Conservation (phyloP, 1,140 invertebrate species). For the Whitmania pigra region DNA sequence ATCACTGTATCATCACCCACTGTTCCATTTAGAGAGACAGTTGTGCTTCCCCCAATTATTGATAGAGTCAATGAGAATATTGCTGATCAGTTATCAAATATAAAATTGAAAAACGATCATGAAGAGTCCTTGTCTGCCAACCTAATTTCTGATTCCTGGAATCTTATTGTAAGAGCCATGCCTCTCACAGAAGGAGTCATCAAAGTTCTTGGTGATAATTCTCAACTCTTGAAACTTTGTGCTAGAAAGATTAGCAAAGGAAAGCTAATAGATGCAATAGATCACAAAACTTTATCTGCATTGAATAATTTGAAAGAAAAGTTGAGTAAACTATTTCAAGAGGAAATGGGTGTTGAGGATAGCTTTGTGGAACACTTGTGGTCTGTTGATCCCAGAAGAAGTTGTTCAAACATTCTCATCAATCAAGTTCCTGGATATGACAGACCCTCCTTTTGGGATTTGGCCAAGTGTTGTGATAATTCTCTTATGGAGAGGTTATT, state of each 20-base stretch:
- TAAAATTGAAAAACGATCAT: background rate
- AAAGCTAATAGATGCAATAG: conserved; percentile 29
- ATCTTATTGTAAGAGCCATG: conserved; percentile 61
- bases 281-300: conserved; percentile 42
- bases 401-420: conserved; percentile 74
- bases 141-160: conserved; percentile 52
- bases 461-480: conserved; percentile 25
- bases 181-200: conserved; percentile 64
- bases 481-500: background rate
- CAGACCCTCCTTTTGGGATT: conserved; percentile 41
- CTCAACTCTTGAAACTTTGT: conserved; percentile 47
- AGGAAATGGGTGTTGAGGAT: conserved; percentile 47
- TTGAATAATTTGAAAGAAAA: conserved; percentile 53
- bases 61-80: conserved; percentile 75
- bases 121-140: conserved; percentile 36
- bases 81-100: conserved; percentile 39
- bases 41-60: conserved; percentile 62
- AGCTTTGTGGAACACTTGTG: conserved; percentile 62
- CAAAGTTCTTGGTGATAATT: conserved; percentile 54
- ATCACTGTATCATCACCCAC: conserved; percentile 81
- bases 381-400: conserved; percentile 76
- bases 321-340: conserved; percentile 52
- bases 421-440: conserved; percentile 51
- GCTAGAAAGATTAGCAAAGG: conserved; percentile 33
- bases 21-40: conserved; percentile 81